Percentiles rank a stretch among this genome's conserved stretches.
These are phyloP conservation scores for Cheilosia impressa DNA, from an alignment of 2,888 invertebrate species.

Conservation along the genomic window DNA sequence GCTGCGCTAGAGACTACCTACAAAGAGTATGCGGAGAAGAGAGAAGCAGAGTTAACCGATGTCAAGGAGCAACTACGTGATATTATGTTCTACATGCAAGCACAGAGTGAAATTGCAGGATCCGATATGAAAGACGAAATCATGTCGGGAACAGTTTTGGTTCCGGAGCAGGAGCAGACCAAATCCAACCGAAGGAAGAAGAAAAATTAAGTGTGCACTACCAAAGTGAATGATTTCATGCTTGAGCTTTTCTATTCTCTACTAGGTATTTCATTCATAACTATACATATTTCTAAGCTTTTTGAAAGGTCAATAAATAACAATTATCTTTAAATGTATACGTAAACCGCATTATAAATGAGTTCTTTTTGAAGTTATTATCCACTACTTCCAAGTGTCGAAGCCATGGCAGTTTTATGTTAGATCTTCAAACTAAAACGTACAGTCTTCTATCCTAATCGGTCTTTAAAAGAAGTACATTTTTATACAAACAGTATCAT, in stretches of 20 bases:
- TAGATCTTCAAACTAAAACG: too few relatives aligned
- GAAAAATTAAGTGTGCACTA: slow-evolving; percentile 76
- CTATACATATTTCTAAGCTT: slow-evolving; percentile 45
- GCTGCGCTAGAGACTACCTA: slow-evolving; percentile 85
- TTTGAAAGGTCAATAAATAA: slow-evolving; percentile 51
- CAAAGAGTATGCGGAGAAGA: slow-evolving; percentile 86
- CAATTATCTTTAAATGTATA: too few relatives aligned
- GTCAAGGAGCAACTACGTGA: slow-evolving; percentile 97
- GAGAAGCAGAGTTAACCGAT: slow-evolving; percentile 89
- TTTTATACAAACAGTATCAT: too few relatives aligned
- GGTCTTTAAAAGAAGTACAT: too few relatives aligned
- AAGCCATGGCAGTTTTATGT: too few relatives aligned
- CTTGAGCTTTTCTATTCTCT: slow-evolving; percentile 35
- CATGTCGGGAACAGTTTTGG: slow-evolving; percentile 80
- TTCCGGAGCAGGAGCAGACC: slow-evolving; percentile 78
- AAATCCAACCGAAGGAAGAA: slow-evolving; percentile 80
- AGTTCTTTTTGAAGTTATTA: too few relatives aligned
- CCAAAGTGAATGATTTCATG: slow-evolving; percentile 5
- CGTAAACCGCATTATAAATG: too few relatives aligned
- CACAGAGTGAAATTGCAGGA: slow-evolving; percentile 85
- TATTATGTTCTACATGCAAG: slow-evolving; percentile 98
- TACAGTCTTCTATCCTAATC: too few relatives aligned
- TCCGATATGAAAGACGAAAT: slow-evolving; percentile 82
- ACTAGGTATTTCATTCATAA: slow-evolving; percentile 17
- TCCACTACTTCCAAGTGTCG: too few relatives aligned